Evolutionary conservation across 2,113 vertebrate genomes (phyloP).

Genomic region (Mixornis gularis): DNA sequence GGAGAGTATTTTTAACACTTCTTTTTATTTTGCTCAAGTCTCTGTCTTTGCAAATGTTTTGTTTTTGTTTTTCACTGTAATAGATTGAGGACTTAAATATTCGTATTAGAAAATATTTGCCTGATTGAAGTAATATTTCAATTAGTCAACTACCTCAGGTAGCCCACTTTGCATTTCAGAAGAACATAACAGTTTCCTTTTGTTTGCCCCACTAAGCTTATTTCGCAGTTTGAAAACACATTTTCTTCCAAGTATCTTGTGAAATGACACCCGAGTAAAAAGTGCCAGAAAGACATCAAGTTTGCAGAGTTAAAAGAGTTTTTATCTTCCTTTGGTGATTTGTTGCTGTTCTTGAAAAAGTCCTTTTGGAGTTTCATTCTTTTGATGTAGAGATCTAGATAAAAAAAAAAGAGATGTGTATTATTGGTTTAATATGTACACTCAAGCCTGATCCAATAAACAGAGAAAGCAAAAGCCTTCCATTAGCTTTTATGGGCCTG

Average conservation of each 20-base stretch:
- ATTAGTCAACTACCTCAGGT: background rate
- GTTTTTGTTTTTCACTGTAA: background rate
- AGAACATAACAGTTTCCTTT: background rate
- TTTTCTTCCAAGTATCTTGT: background rate
- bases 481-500: background rate
- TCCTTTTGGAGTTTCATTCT: background rate
- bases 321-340: background rate
- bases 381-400: background rate
- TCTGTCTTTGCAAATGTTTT: background rate
- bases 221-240: background rate
- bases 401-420: background rate
- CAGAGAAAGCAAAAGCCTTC: background rate
- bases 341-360: background rate
- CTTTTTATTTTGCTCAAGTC: background rate
- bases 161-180: background rate
- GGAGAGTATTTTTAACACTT: background rate
- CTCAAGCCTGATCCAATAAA: background rate
- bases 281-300: background rate
- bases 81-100: background rate
- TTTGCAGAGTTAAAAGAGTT: background rate
- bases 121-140: background rate
- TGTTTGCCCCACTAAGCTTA: rapidly evolving
- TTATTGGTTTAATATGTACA: background rate
- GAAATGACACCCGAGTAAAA: background rate
- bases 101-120: background rate